Evolutionary conservation across 37 sponge, comb jelly and placozoan genomes (phyloP).

Genomic region (Dysidea cf. avara): DNA sequence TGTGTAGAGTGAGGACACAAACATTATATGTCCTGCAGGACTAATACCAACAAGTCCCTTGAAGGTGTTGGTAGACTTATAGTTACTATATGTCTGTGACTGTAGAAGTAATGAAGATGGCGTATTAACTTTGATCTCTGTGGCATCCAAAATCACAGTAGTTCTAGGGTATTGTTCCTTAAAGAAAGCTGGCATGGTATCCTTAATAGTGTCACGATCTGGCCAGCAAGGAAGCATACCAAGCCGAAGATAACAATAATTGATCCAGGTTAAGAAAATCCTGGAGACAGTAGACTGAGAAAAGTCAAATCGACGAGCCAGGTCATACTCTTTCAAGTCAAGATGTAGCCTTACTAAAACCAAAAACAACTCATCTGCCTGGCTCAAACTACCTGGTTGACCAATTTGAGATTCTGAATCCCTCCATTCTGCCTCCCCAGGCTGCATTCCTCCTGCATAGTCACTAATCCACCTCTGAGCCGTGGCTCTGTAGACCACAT

Average conservation of each 20-base stretch:
- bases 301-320: slow-evolving; percentile 22
- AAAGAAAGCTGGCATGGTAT: slow-evolving; percentile 18
- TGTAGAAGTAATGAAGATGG: slow-evolving; percentile 6
- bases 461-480: too few relatives aligned
- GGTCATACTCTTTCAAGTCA: slow-evolving; percentile 8
- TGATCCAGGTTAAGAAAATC: slow-evolving; percentile 19
- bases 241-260: slow-evolving; percentile 28
- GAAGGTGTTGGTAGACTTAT: not conserved
- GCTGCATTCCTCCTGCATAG: too few relatives aligned
- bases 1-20: not conserved
- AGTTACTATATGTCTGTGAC: not conserved
- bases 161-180: slow-evolving; percentile 31
- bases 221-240: slow-evolving; percentile 34
- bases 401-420: too few relatives aligned
- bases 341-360: slow-evolving; percentile 22
- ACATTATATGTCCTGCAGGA: not conserved
- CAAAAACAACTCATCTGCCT: slow-evolving; percentile 25
- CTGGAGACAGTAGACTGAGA: slow-evolving; percentile 33
- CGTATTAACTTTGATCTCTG: not conserved
- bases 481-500: too few relatives aligned
- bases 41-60: slow-evolving; percentile 6
- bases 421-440: too few relatives aligned
- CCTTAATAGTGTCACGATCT: slow-evolving; percentile 1
- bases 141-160: slow-evolving; percentile 9
- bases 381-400: slow-evolving; percentile 7